A percentile compares a stretch with the other conserved stretches of the same genome.
These are phyloP conservation scores for Psammodynastes pulverulentus DNA, from an alignment of 2,113 vertebrate species.

Conservation along the genomic window DNA sequence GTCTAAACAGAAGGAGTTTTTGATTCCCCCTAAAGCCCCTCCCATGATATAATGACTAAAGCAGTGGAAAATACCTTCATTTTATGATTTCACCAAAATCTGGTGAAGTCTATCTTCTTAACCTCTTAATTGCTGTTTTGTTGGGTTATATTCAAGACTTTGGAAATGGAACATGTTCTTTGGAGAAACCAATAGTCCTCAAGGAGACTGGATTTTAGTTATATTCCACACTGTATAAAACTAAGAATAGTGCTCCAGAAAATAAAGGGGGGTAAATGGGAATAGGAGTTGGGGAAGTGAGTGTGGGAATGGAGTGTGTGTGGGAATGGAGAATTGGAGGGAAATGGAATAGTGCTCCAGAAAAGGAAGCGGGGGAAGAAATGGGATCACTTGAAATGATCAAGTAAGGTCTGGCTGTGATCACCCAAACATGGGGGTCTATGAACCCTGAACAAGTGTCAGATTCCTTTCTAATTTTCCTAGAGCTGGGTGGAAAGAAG, in stretches of 20 bases:
- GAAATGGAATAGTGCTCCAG: background rate
- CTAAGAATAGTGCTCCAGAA: background rate
- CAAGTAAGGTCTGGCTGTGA: background rate
- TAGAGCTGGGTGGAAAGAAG: background rate
- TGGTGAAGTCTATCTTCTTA: background rate
- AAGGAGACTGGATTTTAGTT: background rate
- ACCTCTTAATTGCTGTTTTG: background rate
- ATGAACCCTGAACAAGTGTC: background rate
- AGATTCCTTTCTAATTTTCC: background rate
- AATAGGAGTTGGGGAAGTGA: background rate
- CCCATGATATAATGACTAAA: background rate
- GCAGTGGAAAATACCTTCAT: background rate
- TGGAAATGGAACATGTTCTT: background rate
- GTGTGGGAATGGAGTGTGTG: too few relatives aligned
- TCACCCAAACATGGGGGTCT: background rate
- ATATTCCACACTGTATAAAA: background rate
- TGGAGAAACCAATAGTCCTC: background rate
- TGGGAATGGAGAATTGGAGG: background rate
- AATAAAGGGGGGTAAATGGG: background rate
- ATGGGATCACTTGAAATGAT: background rate
- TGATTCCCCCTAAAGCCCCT: background rate
- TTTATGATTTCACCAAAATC: background rate
- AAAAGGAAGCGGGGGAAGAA: background rate
- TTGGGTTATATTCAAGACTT: background rate
- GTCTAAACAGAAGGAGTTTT: background rate